phyloP scores from a whole-genome alignment of 2,888 invertebrate species.

The Sipha maydis region DNA sequence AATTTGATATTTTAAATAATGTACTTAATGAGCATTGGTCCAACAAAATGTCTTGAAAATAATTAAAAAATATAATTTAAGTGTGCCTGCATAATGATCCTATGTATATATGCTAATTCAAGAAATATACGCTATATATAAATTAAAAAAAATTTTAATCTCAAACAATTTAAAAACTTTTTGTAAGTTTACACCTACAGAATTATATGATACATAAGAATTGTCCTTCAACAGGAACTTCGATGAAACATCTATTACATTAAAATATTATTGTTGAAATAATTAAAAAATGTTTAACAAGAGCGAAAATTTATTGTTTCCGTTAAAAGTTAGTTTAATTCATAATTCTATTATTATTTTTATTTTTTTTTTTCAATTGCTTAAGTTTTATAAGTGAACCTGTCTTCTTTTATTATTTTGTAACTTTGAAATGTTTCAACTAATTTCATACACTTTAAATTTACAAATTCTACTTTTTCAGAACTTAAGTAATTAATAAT shows the following conservation, averaged over 20 bases:
- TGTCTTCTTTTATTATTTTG: conserved; percentile 3
- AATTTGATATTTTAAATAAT: conserved; percentile 26
- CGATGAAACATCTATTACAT: background rate
- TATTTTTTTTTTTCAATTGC: conserved; percentile 20
- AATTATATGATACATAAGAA: background rate
- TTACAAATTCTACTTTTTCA: background rate
- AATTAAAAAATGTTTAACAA: background rate
- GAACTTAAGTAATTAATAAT: conserved; percentile 1
- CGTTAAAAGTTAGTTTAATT: conserved; percentile 21
- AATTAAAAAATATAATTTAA: conserved; percentile 26
- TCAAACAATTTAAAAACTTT: background rate
- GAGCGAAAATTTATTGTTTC: conserved; percentile 24
- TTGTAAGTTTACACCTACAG: background rate
- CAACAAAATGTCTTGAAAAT: background rate
- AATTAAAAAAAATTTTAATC: conserved; percentile 2
- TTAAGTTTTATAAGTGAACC: background rate
- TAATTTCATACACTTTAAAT: background rate
- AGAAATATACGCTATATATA: background rate
- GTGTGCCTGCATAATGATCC: background rate
- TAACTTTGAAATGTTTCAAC: background rate
- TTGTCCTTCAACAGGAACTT: conserved; percentile 7
- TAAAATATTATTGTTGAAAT: conserved; percentile 8
- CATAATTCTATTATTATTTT: background rate
- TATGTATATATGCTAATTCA: conserved; percentile 25
- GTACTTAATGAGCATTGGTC: background rate